A percentile compares a stretch with the other conserved stretches of the same genome.
Conservation (phyloP, 2,888 invertebrate genomes). For the Agrotis puta region DNA sequence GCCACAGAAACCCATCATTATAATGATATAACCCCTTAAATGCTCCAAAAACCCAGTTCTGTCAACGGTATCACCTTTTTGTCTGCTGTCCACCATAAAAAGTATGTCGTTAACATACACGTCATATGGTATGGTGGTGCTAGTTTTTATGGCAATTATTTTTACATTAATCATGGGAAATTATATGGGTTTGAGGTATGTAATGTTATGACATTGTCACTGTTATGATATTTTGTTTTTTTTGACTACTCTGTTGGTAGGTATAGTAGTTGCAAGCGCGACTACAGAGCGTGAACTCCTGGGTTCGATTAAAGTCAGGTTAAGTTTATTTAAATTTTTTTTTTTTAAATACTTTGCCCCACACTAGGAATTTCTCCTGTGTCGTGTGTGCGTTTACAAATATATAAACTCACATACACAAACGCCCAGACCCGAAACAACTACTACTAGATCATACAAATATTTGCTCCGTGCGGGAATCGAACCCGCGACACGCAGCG, state of each 20-base stretch:
- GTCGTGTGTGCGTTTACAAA: too few species aligned
- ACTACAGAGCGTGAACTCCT: not conserved
- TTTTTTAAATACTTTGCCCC: too few species aligned
- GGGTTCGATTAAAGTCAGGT: not conserved
- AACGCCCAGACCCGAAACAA: too few species aligned
- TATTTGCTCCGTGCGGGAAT: too few species aligned
- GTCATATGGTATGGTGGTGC: slow-evolving; percentile 67
- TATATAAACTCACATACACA: too few species aligned
- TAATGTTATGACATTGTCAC: slow-evolving; percentile 17
- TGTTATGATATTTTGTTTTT: not conserved
- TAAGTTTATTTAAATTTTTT: not conserved
- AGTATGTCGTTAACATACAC: slow-evolving; percentile 64
- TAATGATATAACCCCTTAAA: slow-evolving; percentile 56
- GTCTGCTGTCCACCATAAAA: slow-evolving; percentile 46
- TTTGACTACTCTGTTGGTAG: not conserved
- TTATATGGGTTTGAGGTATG: slow-evolving; percentile 35
- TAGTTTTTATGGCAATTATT: slow-evolving; percentile 75
- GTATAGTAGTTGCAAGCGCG: not conserved
- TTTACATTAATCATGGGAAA: slow-evolving; percentile 75
- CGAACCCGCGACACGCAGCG: too few species aligned
- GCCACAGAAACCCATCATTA: slow-evolving; percentile 46
- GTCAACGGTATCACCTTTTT: slow-evolving; percentile 53
- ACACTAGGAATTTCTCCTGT: too few species aligned
- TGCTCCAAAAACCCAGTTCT: slow-evolving; percentile 54
- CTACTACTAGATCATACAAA: too few species aligned